Percentiles rank a stretch among this genome's conserved stretches.
Evolutionary conservation across 2,113 vertebrate genomes (phyloP).

Genomic region (Rhipidura dahli): DNA sequence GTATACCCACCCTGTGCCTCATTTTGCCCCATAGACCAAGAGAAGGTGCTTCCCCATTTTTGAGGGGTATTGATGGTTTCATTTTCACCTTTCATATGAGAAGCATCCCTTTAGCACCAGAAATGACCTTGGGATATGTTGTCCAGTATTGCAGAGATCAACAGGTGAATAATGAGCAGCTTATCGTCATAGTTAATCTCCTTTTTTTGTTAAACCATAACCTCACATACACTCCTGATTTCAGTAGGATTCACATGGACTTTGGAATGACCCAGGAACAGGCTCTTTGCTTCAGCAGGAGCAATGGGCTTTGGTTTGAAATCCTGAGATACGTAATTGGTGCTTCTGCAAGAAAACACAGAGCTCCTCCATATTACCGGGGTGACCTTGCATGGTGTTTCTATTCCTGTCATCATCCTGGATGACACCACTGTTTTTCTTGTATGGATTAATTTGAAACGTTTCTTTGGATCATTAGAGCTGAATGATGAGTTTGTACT

Average conservation of each 20-base stretch:
- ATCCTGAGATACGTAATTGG: not conserved
- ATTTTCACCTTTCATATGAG: not conserved
- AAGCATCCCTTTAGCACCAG: not conserved
- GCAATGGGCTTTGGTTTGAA: not conserved
- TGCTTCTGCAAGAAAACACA: not conserved
- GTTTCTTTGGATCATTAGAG: slow-evolving; percentile 5
- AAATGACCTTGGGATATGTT: not conserved
- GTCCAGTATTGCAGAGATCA: not conserved
- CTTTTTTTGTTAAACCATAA: not conserved
- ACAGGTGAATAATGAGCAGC: not conserved
- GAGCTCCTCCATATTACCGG: not conserved
- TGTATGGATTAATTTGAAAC: not conserved
- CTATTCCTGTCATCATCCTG: not conserved
- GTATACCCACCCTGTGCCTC: not conserved
- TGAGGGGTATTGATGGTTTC: not conserved
- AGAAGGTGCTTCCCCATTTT: not conserved
- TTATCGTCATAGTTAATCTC: not conserved
- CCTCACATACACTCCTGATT: not conserved
- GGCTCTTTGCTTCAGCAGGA: not conserved
- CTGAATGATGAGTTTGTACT: slow-evolving; percentile 11
- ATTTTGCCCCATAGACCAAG: not conserved
- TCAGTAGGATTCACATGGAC: not conserved
- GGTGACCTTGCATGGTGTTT: not conserved
- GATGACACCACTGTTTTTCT: not conserved
- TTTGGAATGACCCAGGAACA: not conserved